These are phyloP conservation scores for Clamator glandarius DNA, from an alignment of 2,797 vertebrate genomes.

Conservation along the genomic window DNA sequence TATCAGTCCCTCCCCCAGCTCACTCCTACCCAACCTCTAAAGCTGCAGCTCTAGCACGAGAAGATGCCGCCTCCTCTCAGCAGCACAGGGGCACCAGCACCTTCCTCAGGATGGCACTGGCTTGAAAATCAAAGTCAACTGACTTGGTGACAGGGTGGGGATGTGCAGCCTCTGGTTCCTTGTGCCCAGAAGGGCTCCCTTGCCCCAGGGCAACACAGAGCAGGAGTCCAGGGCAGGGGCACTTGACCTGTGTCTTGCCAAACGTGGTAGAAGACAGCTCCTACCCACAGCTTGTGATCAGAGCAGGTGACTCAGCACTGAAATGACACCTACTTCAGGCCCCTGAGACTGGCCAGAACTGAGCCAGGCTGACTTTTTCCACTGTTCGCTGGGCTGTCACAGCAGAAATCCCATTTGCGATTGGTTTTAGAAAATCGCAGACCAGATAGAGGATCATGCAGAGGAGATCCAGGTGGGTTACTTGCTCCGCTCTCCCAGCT, in stretches of 20 bases:
- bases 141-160: accelerated
- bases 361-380: not conserved
- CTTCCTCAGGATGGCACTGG: not conserved
- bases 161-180: accelerated
- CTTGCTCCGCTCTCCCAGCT: not conserved
- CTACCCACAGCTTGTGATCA: not conserved
- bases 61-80: not conserved
- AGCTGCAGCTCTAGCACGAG: not conserved
- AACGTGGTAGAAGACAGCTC: not conserved
- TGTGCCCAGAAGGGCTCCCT: not conserved
- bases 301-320: not conserved
- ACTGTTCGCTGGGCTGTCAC: not conserved
- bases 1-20: not conserved
- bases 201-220: accelerated
- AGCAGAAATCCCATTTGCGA: not conserved
- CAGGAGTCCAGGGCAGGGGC: not conserved
- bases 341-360: too few species aligned
- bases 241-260: not conserved
- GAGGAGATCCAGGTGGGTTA: not conserved
- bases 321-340: not conserved
- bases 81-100: not conserved
- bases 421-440: not conserved
- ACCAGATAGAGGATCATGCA: accelerated
- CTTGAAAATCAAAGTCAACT: accelerated
- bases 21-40: not conserved